phyloP scores from a whole-genome alignment of 2,888 invertebrate species.

The Peribatodes rhomboidaria region DNA sequence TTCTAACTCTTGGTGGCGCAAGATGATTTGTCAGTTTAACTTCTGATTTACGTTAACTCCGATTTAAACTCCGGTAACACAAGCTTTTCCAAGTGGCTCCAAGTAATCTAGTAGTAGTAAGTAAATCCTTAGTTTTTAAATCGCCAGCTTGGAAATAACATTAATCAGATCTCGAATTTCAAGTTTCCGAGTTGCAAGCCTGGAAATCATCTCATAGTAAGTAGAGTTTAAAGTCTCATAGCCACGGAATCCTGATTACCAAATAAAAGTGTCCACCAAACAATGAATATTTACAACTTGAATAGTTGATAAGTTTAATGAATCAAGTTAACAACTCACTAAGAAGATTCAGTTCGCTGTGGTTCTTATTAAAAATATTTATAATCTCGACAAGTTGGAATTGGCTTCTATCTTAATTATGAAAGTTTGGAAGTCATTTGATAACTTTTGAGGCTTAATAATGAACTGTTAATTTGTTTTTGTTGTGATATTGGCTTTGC shows the following conservation, averaged over 20 bases:
- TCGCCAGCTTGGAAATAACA: no score
- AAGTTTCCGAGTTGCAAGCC: no score
- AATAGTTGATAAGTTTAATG: slow-evolving; percentile 34
- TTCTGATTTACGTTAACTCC: no score
- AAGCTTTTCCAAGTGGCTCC: no score
- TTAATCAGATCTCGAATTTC: no score
- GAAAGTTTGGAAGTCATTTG: slow-evolving; percentile 32
- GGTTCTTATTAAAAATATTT: slow-evolving; percentile 43
- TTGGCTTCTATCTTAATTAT: slow-evolving; percentile 35
- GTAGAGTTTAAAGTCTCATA: background rate
- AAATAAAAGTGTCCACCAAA: slow-evolving; percentile 40
- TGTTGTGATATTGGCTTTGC: slow-evolving; percentile 20
- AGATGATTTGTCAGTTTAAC: no score
- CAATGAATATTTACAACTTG: slow-evolving; percentile 36
- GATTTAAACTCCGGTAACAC: no score
- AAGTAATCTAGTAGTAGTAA: no score
- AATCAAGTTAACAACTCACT: slow-evolving; percentile 32
- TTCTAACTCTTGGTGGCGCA: no score
- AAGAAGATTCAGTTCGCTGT: slow-evolving; percentile 28
- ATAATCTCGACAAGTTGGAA: slow-evolving; percentile 22
- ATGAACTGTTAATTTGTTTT: slow-evolving; percentile 33
- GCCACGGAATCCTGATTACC: slow-evolving; percentile 27
- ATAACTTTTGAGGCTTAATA: slow-evolving; percentile 23
- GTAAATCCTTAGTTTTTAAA: no score
- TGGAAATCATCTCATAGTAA: background rate